Conservation (phyloP, 2,888 invertebrate species). For the Erannis defoliaria region DNA sequence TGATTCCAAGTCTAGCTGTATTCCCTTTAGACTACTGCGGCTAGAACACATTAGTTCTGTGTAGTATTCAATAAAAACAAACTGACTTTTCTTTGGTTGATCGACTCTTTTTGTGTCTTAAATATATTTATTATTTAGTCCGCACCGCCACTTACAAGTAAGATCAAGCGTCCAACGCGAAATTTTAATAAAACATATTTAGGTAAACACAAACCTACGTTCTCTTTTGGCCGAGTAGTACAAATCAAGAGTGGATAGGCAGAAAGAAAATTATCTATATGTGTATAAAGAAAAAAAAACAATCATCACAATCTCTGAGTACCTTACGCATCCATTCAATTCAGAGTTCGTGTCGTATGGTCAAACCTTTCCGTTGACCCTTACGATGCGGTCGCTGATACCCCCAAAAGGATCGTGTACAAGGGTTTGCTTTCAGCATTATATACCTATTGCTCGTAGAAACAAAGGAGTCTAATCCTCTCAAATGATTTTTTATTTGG, state of each 20-base stretch:
- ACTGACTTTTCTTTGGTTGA: too few species aligned
- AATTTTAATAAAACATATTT: too few species aligned
- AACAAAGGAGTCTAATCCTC: slow-evolving; percentile 24
- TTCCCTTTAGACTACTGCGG: too few species aligned
- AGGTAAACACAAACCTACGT: neutral
- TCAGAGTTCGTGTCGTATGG: slow-evolving; percentile 69
- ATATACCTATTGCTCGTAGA: slow-evolving; percentile 51
- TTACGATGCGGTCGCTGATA: slow-evolving; percentile 76
- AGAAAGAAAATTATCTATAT: neutral
- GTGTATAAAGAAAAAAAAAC: neutral
- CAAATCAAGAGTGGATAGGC: neutral
- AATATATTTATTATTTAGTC: too few species aligned
- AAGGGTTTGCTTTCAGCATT: slow-evolving; percentile 79
- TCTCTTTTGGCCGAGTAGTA: neutral
- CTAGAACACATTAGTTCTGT: too few species aligned
- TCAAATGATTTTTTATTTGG: slow-evolving; percentile 35
- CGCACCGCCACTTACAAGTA: too few species aligned
- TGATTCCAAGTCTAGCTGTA: too few species aligned
- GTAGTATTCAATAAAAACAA: too few species aligned
- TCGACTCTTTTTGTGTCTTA: too few species aligned
- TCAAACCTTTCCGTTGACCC: slow-evolving; percentile 81
- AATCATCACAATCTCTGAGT: slow-evolving; percentile 12
- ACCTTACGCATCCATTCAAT: slow-evolving; percentile 49
- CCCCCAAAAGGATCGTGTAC: slow-evolving; percentile 74
- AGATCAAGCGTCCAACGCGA: too few species aligned